Conservation (phyloP, 1,140 invertebrate species). For the Drosophila orena region DNA sequence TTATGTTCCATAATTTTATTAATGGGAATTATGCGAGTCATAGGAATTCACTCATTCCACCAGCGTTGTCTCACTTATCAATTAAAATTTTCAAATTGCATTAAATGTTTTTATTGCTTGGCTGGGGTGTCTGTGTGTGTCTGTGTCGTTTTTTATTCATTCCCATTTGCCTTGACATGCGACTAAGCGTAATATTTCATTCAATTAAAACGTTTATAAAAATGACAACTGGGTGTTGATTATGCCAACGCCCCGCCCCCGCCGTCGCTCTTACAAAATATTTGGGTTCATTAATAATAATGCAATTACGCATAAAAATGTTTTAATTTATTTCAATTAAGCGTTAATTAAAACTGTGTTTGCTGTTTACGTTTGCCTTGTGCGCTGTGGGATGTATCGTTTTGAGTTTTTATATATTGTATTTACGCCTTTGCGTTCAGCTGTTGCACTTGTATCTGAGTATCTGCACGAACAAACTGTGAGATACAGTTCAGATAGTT, state of each 20-base stretch:
- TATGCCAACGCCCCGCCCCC: background rate
- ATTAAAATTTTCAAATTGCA: conserved; percentile 80
- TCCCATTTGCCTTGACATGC: conserved; percentile 52
- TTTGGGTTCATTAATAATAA: conserved; percentile 84
- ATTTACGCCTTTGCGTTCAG: conserved; percentile 1
- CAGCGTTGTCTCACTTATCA: conserved; percentile 71
- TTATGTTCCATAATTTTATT: conserved; percentile 71
- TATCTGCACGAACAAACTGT: too few relatives aligned
- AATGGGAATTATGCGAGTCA: conserved; percentile 68
- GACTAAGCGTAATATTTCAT: conserved; percentile 78
- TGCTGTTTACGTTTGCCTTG: conserved; percentile 36
- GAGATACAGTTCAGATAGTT: too few relatives aligned
- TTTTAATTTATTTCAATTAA: conserved; percentile 84
- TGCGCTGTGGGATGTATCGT: conserved; percentile 4
- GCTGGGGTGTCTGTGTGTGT: conserved; percentile 5
- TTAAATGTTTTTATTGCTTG: conserved; percentile 56
- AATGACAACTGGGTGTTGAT: conserved; percentile 52
- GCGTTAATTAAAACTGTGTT: conserved; percentile 73
- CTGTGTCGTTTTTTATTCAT: background rate
- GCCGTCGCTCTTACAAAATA: conserved; percentile 59
- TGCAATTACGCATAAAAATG: conserved; percentile 84
- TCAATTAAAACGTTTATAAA: conserved; percentile 70
- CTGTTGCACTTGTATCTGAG: too few relatives aligned
- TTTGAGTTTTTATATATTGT: background rate
- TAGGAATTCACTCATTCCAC: conserved; percentile 54